Base-by-base conservation (phyloP, 2,797 vertebrate genomes). In the Cuculus canorus region DNA sequence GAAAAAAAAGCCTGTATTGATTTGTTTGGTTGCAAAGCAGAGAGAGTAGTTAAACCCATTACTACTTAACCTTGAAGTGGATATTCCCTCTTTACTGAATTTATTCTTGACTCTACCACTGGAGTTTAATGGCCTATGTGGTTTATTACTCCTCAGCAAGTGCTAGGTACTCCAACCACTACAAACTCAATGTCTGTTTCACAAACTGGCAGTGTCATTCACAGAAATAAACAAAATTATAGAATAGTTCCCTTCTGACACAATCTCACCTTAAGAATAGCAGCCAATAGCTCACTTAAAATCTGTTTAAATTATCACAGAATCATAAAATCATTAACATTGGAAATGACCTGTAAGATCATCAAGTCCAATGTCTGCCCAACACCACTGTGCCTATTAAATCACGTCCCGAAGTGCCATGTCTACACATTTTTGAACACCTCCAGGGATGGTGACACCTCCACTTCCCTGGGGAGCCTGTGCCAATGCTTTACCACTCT, bases 171-270 rank as follows among this genome's bases (percentile, higher is more conserved):
- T 76, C 50, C 47, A 92, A 47, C 54, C 69, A 61, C 80, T 91
- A 61, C 28, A 54, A 88, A 76, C 13, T 75, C 57, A 37, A 17
- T 3, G 27, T 66, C 12, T 59, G n/a, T 76, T 88, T 84, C 80
- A 86, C 18, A 86, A 90, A 71, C 28, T 47, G 61, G 39, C 37
- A n/a, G 28, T 48, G 59, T 56, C 30, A 37, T 90, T 91, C 63
- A 77, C 73, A 84, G 59, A 86, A 90, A 90, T 63, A 94, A 88
- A 45, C 22, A 57, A 70, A 79, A 57, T 45, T 82, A 71, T 54
- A 88, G 88, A 91, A 90, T 76, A 75, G 37, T 90, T 64, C 23
- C 54, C 91, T 93, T 91, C 6, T 5, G 90, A 69, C 82, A 45
- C 25, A 43, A 88, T 92, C 69, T 94, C 4, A 8, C 47, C 37